Conservation (phyloP, 2,797 vertebrate genomes). For the Enteromius anoplus region DNA sequence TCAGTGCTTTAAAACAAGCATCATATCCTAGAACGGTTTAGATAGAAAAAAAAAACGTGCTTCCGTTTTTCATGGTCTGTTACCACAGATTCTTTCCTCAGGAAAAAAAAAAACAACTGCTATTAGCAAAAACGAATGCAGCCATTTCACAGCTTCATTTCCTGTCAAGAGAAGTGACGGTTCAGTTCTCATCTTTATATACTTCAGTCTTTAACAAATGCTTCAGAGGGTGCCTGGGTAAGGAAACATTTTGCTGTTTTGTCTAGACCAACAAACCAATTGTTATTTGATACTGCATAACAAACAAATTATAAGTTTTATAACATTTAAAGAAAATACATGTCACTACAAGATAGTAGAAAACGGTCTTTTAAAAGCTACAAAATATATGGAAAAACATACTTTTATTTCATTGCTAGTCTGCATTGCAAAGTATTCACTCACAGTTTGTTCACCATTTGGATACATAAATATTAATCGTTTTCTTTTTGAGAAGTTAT, state of each 20-base stretch:
- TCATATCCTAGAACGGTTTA: background rate
- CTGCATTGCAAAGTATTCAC: background rate
- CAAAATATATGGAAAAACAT: background rate
- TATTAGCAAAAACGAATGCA: constrained; percentile 9
- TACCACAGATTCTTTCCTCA: constrained; percentile 18
- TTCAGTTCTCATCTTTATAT: constrained; percentile 56
- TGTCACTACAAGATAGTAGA: background rate
- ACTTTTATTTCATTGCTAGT: background rate
- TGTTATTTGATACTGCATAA: background rate
- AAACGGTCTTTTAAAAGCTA: background rate
- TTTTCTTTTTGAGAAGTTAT: background rate
- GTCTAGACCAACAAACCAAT: background rate
- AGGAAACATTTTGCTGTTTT: background rate
- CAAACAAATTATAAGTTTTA: background rate
- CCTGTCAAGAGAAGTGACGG: constrained; percentile 64
- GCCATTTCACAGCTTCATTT: constrained; percentile 65
- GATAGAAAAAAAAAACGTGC: background rate
- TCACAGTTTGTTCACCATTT: background rate
- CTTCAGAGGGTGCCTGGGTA: constrained; percentile 39
- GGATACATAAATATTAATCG: background rate
- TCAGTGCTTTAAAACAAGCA: background rate
- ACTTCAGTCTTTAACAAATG: constrained; percentile 41
- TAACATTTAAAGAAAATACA: background rate
- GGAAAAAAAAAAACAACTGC: constrained; percentile 13
- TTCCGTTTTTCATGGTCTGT: background rate